phyloP scores from a whole-genome alignment of 1,140 invertebrate species.

The Bombus pascuorum region DNA sequence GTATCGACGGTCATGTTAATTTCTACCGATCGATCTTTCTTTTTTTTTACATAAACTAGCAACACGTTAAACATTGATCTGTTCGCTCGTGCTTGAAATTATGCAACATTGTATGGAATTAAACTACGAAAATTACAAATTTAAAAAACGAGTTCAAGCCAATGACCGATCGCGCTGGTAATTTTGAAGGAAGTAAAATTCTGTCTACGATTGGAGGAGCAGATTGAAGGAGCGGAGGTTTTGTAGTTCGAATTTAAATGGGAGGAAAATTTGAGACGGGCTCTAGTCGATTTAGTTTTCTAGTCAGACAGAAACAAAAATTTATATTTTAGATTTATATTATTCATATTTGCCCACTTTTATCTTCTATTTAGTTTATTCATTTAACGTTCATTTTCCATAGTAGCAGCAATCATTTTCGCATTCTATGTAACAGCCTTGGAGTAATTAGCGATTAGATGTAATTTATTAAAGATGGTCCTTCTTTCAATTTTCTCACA shows the following conservation, averaged over 20 bases:
- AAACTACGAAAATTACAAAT: fast-evolving
- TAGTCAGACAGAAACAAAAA: no score
- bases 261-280: fast-evolving
- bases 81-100: neutral
- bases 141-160: no score
- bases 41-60: neutral
- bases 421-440: neutral
- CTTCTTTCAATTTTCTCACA: neutral
- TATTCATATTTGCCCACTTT: no score
- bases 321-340: no score
- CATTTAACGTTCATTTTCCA: no score
- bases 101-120: neutral
- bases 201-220: no score
- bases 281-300: no score
- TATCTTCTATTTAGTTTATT: neutral
- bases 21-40: neutral
- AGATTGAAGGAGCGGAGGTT: no score
- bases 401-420: no score
- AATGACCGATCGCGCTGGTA: fast-evolving
- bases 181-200: neutral
- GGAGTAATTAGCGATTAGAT: neutral
- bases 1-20: neutral
- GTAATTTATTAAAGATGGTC: neutral
- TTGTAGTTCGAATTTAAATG: neutral
- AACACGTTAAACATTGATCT: fast-evolving